phyloP scores from a whole-genome alignment of 2,113 vertebrate genomes.

The Triplophysa siluroides region DNA sequence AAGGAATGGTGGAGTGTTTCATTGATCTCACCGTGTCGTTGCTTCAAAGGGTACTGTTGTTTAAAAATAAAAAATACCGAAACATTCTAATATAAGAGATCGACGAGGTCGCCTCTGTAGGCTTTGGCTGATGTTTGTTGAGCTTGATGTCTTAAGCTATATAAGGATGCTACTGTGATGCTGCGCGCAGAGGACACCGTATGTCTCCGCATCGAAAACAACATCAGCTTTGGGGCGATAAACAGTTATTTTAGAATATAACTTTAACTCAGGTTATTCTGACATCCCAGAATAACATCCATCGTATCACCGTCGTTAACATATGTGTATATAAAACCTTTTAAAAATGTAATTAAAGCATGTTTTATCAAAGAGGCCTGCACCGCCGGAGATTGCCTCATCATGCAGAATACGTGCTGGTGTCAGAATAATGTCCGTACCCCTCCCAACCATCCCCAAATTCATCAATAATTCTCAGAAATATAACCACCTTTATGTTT shows the following conservation, averaged over 20 bases:
- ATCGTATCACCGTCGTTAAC: conserved; percentile 9
- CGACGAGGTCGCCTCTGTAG: background rate
- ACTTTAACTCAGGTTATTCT: background rate
- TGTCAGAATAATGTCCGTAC: conserved; percentile 11
- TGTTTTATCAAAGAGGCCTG: conserved; percentile 25
- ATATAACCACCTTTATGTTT: conserved; percentile 6
- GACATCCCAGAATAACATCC: background rate
- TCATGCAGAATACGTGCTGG: conserved; percentile 38
- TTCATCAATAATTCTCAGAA: conserved; percentile 20
- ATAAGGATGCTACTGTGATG: conserved; percentile 32
- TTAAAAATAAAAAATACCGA: background rate
- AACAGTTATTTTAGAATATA: background rate
- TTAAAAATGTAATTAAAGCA: background rate
- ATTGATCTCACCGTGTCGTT: background rate
- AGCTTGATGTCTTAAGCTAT: background rate
- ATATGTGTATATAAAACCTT: background rate
- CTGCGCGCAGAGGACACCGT: conserved; percentile 40
- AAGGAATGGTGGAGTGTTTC: background rate
- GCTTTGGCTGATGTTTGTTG: background rate
- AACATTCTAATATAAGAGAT: background rate
- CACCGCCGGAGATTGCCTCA: background rate
- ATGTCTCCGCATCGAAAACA: conserved; percentile 6
- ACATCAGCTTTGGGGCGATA: background rate
- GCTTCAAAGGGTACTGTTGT: background rate
- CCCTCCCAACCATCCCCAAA: background rate